Percentiles rank a stretch among this genome's conserved stretches.
phyloP scores from a whole-genome alignment of 2,113 vertebrate species.

The Electrona antarctica region DNA sequence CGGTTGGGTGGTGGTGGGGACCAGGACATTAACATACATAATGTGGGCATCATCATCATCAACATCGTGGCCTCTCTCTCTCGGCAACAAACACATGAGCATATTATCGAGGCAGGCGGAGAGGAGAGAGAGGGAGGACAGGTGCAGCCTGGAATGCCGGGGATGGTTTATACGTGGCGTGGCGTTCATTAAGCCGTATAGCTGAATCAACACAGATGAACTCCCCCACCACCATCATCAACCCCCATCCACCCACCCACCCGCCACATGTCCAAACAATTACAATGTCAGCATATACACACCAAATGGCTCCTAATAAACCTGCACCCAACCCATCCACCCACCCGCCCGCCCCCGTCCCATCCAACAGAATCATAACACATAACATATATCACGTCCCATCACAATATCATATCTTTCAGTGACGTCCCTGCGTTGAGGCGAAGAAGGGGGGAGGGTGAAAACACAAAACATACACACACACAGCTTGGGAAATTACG shows the following conservation, averaged over 20 bases:
- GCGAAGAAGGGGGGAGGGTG: neutral
- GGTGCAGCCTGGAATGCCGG: neutral
- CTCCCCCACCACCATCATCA: neutral
- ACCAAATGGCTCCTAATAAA: slow-evolving; percentile 23
- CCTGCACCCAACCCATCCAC: slow-evolving; percentile 7
- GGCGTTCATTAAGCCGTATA: slow-evolving; percentile 34
- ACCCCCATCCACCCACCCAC: neutral
- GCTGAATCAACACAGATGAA: slow-evolving; percentile 29
- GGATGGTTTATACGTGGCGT: neutral
- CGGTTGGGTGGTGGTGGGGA: neutral
- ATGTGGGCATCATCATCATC: neutral
- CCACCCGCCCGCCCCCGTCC: slow-evolving; percentile 8
- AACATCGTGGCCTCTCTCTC: neutral
- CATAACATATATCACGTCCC: neutral
- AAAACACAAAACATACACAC: slow-evolving; percentile 39
- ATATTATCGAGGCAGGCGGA: slow-evolving; percentile 40
- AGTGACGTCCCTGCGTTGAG: slow-evolving; percentile 22
- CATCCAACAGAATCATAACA: slow-evolving; percentile 22
- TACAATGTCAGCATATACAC: slow-evolving; percentile 48
- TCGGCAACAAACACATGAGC: slow-evolving; percentile 18
- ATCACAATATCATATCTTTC: slow-evolving; percentile 23
- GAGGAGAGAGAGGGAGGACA: slow-evolving; percentile 5
- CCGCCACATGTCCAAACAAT: slow-evolving; percentile 26
- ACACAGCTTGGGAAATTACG: slow-evolving; percentile 12
- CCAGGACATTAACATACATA: slow-evolving; percentile 12